phyloP scores from a whole-genome alignment of 2,888 invertebrate genomes.

The Eupithecia centaureata region DNA sequence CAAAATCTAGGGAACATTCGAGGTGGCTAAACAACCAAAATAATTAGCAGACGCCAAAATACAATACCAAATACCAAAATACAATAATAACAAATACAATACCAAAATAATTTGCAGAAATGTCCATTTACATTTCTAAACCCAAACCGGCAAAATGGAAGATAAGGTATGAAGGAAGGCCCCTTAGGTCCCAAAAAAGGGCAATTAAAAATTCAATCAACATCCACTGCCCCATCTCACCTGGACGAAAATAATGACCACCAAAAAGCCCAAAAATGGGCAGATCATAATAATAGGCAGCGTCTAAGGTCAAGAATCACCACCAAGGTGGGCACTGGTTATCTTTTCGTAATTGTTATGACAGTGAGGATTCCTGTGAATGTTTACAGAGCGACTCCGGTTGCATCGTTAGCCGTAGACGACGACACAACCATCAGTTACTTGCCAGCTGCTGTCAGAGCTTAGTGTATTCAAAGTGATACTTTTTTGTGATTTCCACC shows the following conservation, averaged over 20 bases:
- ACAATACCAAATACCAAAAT: too few species aligned
- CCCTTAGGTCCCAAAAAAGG: neutral
- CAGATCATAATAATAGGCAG: neutral
- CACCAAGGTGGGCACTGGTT: constrained; percentile 41
- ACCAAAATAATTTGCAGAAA: too few species aligned
- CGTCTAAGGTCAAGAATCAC: constrained; percentile 19
- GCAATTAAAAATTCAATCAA: neutral
- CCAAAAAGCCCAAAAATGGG: neutral
- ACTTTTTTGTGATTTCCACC: constrained; percentile 19
- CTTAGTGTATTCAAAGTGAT: constrained; percentile 46
- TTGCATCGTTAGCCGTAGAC: constrained; percentile 72
- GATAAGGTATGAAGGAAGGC: neutral
- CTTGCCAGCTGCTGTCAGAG: constrained; percentile 67
- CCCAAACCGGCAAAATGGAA: neutral
- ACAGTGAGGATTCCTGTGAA: constrained; percentile 74
- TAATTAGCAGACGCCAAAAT: too few species aligned
- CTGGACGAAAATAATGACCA: neutral
- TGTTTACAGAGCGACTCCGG: constrained; percentile 79
- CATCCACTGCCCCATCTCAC: neutral
- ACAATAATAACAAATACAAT: too few species aligned
- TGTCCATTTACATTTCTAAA: too few species aligned
- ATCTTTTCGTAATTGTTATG: constrained; percentile 43
- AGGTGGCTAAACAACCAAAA: too few species aligned
- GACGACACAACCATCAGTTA: constrained; percentile 64
- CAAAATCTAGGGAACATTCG: too few species aligned